Evolutionary conservation across 2,113 vertebrate species (phyloP).

Genomic region (Gopherus evgoodei): DNA sequence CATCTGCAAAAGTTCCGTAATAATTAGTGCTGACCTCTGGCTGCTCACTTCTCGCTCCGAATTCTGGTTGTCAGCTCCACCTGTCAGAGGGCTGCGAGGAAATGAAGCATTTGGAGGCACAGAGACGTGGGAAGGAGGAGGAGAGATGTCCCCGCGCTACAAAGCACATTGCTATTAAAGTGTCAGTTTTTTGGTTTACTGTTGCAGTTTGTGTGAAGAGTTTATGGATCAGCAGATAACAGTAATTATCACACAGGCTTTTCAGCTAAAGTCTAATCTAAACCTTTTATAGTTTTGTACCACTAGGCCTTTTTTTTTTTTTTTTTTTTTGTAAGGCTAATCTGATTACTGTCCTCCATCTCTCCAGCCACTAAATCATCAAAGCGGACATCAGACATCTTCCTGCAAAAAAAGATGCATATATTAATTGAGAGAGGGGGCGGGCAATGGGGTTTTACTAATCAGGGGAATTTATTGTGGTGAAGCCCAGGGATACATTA

Average conservation of each 20-base stretch:
- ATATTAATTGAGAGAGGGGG: constrained; percentile 67
- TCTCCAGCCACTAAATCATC: constrained; percentile 67
- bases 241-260: constrained; percentile 78
- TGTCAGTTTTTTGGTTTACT: constrained; percentile 79
- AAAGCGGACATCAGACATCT: constrained; percentile 52
- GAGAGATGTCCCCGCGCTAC: constrained; percentile 26
- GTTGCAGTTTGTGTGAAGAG: constrained; percentile 77
- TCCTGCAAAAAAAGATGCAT: constrained; percentile 34
- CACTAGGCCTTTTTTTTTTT: constrained; percentile 33
- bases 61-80: constrained; percentile 57
- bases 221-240: constrained; percentile 84
- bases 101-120: constrained; percentile 54
- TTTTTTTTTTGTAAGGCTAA: constrained; percentile 57
- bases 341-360: constrained; percentile 60
- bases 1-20: constrained; percentile 65
- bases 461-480: constrained; percentile 59
- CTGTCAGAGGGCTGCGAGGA: constrained; percentile 67
- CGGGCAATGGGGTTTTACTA: constrained; percentile 53
- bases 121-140: constrained; percentile 58
- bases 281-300: constrained; percentile 78
- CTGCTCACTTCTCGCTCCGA: constrained; percentile 50
- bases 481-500: constrained; percentile 49
- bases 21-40: constrained; percentile 69
- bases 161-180: constrained; percentile 74
- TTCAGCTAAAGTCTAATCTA: constrained; percentile 76